These are phyloP conservation scores for Mormyrus hasselquistii DNA, from an alignment of 2,797 vertebrate species.

Conservation along the genomic window DNA sequence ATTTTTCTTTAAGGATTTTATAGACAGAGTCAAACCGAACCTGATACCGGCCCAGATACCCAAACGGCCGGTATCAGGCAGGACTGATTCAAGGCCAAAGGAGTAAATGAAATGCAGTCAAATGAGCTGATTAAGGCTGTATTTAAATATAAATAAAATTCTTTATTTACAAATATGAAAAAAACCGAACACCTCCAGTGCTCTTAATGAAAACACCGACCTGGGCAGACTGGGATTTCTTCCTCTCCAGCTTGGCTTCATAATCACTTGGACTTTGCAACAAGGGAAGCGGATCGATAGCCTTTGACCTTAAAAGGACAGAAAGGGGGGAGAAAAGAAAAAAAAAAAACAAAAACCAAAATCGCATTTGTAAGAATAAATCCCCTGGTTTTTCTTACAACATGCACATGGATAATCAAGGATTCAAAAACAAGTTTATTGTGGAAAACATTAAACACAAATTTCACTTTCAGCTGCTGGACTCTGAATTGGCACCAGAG, in stretches of 20 bases:
- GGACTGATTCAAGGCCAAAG: not conserved
- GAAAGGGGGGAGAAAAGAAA: not conserved
- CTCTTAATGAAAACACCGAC: constrained; percentile 45
- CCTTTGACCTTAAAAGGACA: constrained; percentile 63
- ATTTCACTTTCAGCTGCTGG: not conserved
- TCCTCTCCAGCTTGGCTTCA: constrained; percentile 73
- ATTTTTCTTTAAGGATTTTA: not conserved
- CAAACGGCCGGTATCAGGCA: not conserved
- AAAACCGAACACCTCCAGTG: not conserved
- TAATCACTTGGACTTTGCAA: constrained; percentile 56
- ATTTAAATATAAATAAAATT: not conserved
- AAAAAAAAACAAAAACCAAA: constrained; percentile 20
- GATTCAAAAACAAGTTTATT: not conserved
- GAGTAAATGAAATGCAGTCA: not conserved
- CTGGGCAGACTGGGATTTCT: constrained; percentile 74
- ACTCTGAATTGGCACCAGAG: not conserved
- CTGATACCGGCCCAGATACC: not conserved
- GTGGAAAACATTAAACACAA: not conserved
- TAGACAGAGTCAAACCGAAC: not conserved
- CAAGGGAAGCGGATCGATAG: constrained; percentile 60
- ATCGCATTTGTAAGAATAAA: not conserved
- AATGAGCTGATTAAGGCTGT: not conserved
- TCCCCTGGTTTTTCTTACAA: not conserved
- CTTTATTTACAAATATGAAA: not conserved
- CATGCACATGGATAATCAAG: not conserved